phyloP scores from a whole-genome alignment of 2,113 vertebrate genomes.

The Ornithorhynchus anatinus region DNA sequence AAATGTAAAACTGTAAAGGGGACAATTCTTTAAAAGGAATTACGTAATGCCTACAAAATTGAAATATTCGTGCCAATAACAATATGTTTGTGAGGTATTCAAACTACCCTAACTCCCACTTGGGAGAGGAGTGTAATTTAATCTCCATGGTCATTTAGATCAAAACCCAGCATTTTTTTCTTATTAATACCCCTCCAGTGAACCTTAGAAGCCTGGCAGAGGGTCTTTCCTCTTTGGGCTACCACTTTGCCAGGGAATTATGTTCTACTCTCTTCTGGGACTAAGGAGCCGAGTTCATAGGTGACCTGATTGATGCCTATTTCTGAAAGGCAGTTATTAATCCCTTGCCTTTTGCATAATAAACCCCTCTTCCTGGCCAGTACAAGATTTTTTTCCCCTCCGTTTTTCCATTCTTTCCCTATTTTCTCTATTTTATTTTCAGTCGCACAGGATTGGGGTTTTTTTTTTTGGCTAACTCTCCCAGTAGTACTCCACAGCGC shows the following conservation, averaged over 20 bases:
- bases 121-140: neutral
- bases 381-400: too few relatives aligned
- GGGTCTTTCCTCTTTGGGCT: neutral
- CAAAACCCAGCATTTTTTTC: neutral
- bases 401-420: neutral
- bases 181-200: neutral
- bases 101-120: neutral
- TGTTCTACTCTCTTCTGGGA: constrained; percentile 2
- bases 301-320: neutral
- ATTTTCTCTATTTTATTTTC: neutral
- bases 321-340: neutral
- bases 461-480: neutral
- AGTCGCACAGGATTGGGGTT: neutral
- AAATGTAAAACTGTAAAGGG: too few relatives aligned
- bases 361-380: neutral
- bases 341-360: neutral
- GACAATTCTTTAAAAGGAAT: too few relatives aligned
- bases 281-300: neutral
- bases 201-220: constrained; percentile 6
- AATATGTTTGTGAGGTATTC: too few relatives aligned
- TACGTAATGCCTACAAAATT: too few relatives aligned
- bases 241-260: neutral
- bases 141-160: neutral
- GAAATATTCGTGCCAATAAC: too few relatives aligned
- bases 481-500: too few relatives aligned